Percentiles rank a stretch among this genome's conserved stretches.
phyloP scores from a whole-genome alignment of 2,888 invertebrate species.

The Macaria notata region DNA sequence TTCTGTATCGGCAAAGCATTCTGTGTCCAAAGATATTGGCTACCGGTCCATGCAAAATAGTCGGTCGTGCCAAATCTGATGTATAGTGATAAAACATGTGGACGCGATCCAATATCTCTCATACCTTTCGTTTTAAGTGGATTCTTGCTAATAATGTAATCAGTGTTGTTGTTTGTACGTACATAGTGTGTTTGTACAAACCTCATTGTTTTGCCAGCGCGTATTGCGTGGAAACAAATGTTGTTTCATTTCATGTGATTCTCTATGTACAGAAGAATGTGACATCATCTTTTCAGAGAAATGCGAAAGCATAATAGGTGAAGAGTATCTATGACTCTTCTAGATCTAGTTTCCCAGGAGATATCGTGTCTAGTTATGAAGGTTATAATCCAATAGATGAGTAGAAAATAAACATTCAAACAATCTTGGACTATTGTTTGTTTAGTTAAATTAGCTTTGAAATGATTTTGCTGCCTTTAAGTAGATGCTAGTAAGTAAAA shows the following conservation, averaged over 20 bases:
- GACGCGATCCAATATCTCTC: conserved; percentile 50
- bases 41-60: conserved; percentile 42
- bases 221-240: background rate
- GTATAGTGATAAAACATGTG: conserved; percentile 54
- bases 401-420: too few species aligned
- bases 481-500: too few species aligned
- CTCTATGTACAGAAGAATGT: background rate
- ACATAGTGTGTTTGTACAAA: background rate
- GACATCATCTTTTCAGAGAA: background rate
- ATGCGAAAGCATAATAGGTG: too few species aligned
- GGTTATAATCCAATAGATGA: too few species aligned
- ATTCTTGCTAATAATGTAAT: conserved; percentile 16
- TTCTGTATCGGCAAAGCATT: conserved; percentile 23
- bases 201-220: conserved; percentile 3
- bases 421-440: too few species aligned
- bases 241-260: background rate
- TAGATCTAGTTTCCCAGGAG: background rate
- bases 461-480: too few species aligned
- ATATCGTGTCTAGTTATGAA: background rate
- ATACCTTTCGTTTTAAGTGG: conserved; percentile 41
- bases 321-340: background rate
- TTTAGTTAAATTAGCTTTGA: too few species aligned
- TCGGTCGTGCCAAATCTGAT: conserved; percentile 52
- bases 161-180: background rate
- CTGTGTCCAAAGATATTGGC: conserved; percentile 42